Evolutionary conservation across 2,888 invertebrate species (phyloP), one percentile per base, ranked within the genome.

Genomic region (Morpho helenor): DNA sequence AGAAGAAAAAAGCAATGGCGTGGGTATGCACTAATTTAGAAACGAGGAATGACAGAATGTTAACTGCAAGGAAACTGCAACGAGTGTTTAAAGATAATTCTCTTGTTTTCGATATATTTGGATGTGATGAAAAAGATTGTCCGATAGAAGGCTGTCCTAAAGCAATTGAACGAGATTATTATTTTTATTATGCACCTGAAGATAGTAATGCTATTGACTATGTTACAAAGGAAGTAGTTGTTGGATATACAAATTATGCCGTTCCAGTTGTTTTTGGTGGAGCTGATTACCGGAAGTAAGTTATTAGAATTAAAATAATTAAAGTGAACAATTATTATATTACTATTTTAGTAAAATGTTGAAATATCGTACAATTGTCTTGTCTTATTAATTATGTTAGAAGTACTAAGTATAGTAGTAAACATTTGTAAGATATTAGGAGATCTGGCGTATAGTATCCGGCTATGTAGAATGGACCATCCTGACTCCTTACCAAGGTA

Each of bases 241-340:
- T 77, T 42, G 88, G 90, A 0, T 84, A 91, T 64, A 87, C 93
- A 68, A 88, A 93, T 74, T 87, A 92, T 68, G 87, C 93, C 40
- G 85, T 95, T 0, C 95, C 95, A 0, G 91, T 95, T 40, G 93
- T 94, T 6, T 86, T 92, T 72, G 94, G 94, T 16, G 93, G 92
- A 9, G 92, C 92, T 45, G 92, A 95, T 79, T 94, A 94, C 76
- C 74, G 48, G 6, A 82, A 72, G 90, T 90, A 72, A 80, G 79
- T 40, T 22, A 6, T 22, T 31, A 31, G 31, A 3, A 31, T 31
- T 5, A 31, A 31, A 31, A 31, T 31, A 31, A 31, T 31, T 5
- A 5, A 31, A 31, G 31, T 31, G 31, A 31, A 31, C 2, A 16
- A 16, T 16, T 16, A 31, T 31, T 31, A 23, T 3, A 3, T 31